Conservation (phyloP, 1,140 invertebrate genomes). For the Drosophila malerkotliana region DNA sequence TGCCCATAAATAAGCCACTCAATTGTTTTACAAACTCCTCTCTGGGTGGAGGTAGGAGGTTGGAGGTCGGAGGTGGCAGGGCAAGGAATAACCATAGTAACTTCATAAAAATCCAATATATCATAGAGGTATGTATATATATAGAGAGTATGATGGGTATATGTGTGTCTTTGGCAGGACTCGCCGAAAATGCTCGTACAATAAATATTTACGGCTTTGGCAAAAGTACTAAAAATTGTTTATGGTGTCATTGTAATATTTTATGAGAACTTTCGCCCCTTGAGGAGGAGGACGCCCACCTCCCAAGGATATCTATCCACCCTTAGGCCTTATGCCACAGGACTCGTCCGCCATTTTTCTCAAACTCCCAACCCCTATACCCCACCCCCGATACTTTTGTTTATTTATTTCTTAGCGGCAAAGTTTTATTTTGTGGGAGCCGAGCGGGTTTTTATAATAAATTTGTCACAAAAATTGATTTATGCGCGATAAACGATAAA, state of each 20-base stretch:
- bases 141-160: conserved; percentile 19
- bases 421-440: conserved; percentile 45
- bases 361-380: not conserved
- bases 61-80: not conserved
- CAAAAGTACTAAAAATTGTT: conserved; percentile 81
- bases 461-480: conserved; percentile 83
- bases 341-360: conserved; percentile 31
- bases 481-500: conserved; percentile 83
- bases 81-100: conserved; percentile 70
- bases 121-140: conserved; percentile 37
- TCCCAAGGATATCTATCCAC: conserved; percentile 13
- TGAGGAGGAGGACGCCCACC: not conserved
- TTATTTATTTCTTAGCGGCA: conserved; percentile 38
- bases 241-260: conserved; percentile 83
- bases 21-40: conserved; percentile 58
- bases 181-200: conserved; percentile 47
- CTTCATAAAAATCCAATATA: conserved; percentile 79
- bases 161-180: conserved; percentile 7
- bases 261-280: conserved; percentile 68
- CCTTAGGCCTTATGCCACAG: not conserved
- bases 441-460: conserved; percentile 74
- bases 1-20: conserved; percentile 66
- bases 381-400: conserved; percentile 23
- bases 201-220: conserved; percentile 80
- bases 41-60: conserved; percentile 3